These are phyloP conservation scores for Drosophila helvetica DNA, from an alignment of 2,888 invertebrate species.

Conservation along the genomic window DNA sequence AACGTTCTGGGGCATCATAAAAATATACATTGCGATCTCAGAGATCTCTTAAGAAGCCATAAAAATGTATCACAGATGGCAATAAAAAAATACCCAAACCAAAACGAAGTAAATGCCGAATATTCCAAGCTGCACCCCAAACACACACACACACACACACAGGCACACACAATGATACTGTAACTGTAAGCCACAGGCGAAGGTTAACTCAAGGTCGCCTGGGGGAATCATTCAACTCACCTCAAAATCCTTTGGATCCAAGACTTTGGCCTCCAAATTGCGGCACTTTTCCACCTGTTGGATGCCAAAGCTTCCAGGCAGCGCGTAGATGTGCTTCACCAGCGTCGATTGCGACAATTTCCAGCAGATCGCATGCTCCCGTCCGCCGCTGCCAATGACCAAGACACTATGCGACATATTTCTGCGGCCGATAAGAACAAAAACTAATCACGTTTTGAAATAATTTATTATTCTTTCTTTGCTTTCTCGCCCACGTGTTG, in stretches of 20 bases:
- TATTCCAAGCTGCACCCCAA: slow-evolving; percentile 24
- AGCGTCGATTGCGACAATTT: slow-evolving; percentile 92
- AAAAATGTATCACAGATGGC: slow-evolving; percentile 23
- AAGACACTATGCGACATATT: slow-evolving; percentile 86
- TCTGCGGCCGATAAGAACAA: slow-evolving; percentile 7
- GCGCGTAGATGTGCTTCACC: slow-evolving; percentile 89
- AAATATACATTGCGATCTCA: slow-evolving; percentile 10
- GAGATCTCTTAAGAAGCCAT: slow-evolving; percentile 28
- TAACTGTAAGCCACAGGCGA: slow-evolving; percentile 48
- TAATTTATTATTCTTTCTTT: slow-evolving; percentile 25
- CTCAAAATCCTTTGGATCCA: slow-evolving; percentile 86
- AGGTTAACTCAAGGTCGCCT: slow-evolving; percentile 61
- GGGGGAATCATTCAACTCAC: slow-evolving; percentile 84
- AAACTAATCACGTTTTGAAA: slow-evolving; percentile 48
- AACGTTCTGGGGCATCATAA: slow-evolving; percentile 21
- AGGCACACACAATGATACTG: slow-evolving; percentile 7
- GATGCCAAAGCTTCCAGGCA: slow-evolving; percentile 96
- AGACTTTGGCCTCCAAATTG: slow-evolving; percentile 84
- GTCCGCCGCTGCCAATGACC: slow-evolving; percentile 95
- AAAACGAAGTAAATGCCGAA: slow-evolving; percentile 3
- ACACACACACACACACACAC: slow-evolving; percentile 6
- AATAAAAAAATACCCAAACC: slow-evolving; percentile 35
- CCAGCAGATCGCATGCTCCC: slow-evolving; percentile 98
- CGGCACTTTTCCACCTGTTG: slow-evolving; percentile 87
- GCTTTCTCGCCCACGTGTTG: slow-evolving; percentile 62